Evolutionary conservation across 1,140 invertebrate species (phyloP).

Genomic region (Drosophila chauvacae): DNA sequence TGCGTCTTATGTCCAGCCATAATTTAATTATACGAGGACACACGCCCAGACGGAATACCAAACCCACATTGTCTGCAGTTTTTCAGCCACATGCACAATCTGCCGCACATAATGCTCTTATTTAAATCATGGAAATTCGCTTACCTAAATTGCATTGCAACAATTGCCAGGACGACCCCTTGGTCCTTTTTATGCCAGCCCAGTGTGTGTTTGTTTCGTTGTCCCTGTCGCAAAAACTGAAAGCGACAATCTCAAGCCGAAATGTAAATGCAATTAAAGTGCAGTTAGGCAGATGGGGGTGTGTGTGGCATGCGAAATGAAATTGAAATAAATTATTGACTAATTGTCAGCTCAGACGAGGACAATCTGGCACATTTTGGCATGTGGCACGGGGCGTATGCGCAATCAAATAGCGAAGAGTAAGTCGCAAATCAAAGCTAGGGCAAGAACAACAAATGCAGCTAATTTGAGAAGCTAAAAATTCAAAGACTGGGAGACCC

Average conservation of each 20-base stretch:
- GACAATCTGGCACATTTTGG: constrained; percentile 38
- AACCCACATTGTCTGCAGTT: constrained; percentile 40
- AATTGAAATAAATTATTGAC: constrained; percentile 83
- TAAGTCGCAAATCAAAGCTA: constrained; percentile 31
- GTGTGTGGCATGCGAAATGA: constrained; percentile 74
- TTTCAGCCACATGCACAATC: constrained; percentile 44
- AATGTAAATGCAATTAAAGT: constrained; percentile 81
- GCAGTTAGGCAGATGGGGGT: constrained; percentile 63
- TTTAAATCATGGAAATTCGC: constrained; percentile 82
- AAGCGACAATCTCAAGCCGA: constrained; percentile 41
- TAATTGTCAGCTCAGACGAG: constrained; percentile 76
- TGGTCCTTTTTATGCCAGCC: constrained; percentile 11
- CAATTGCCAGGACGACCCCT: constrained; percentile 53
- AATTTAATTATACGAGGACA: constrained; percentile 83
- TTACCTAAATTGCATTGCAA: constrained; percentile 78
- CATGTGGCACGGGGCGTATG: constrained; percentile 44
- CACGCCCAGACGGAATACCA: constrained; percentile 47
- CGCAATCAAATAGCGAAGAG: constrained; percentile 55
- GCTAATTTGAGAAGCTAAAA: constrained; percentile 68
- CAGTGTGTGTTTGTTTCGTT: background rate
- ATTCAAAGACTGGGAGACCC: constrained; percentile 8
- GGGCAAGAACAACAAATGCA: constrained; percentile 43
- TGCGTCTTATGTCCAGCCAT: constrained; percentile 84
- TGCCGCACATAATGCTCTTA: constrained; percentile 64
- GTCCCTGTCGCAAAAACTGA: constrained; percentile 50